These are phyloP conservation scores for Palloptera scutellata DNA, from an alignment of 2,888 invertebrate genomes.

Conservation along the genomic window DNA sequence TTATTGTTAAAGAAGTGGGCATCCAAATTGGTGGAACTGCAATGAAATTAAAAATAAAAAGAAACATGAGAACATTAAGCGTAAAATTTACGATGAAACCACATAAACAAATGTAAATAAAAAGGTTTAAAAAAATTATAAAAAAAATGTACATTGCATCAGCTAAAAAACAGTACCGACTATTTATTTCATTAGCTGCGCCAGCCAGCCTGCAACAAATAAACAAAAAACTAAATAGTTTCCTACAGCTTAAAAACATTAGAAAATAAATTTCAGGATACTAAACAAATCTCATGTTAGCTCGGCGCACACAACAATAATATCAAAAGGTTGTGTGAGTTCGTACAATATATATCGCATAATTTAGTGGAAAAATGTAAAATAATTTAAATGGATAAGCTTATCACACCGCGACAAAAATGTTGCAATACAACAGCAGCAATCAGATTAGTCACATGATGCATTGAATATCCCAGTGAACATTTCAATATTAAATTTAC, in stretches of 20 bases:
- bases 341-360: not conserved
- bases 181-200: slow-evolving; percentile 27
- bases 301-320: not conserved
- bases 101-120: not conserved
- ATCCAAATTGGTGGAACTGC: slow-evolving; percentile 67
- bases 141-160: slow-evolving; percentile 17
- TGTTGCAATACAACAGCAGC: not conserved
- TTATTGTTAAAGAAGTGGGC: slow-evolving; percentile 76
- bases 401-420: not conserved
- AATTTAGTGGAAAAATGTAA: not conserved
- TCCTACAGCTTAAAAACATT: not conserved
- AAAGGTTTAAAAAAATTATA: slow-evolving; percentile 23
- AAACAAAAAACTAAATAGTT: not conserved
- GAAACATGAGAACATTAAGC: not conserved
- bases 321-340: not conserved
- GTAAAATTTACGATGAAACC: slow-evolving; percentile 2
- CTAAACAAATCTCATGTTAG: not conserved
- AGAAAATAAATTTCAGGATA: slow-evolving; percentile 8
- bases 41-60: slow-evolving; percentile 23
- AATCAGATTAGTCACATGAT: not conserved
- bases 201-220: slow-evolving; percentile 4
- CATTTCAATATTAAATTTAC: no score
- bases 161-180: slow-evolving; percentile 17
- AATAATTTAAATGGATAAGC: not conserved
- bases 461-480: no score